phyloP scores from a whole-genome alignment of 2,888 invertebrate species.

The Atrina japonica region DNA sequence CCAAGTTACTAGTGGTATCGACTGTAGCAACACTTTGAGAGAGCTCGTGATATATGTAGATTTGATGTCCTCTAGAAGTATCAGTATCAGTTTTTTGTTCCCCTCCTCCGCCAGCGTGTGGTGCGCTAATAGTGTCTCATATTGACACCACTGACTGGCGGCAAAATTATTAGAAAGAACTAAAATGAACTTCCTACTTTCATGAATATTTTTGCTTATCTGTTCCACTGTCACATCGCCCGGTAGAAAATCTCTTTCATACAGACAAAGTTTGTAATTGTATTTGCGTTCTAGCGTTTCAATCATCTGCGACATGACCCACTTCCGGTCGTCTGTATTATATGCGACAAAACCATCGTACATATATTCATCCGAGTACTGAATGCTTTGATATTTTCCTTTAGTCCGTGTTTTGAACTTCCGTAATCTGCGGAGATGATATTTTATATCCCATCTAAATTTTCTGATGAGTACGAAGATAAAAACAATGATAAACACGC shows the following conservation, averaged over 20 bases:
- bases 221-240: constrained; percentile 87
- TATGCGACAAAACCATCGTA: constrained; percentile 88
- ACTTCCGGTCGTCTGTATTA: constrained; percentile 85
- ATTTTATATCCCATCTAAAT: constrained; percentile 84
- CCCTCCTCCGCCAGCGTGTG: constrained; percentile 80
- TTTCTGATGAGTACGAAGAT: constrained; percentile 76
- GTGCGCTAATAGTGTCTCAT: constrained; percentile 87
- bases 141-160: constrained; percentile 88
- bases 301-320: constrained; percentile 85
- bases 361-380: constrained; percentile 61
- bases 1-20: constrained; percentile 88
- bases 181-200: constrained; percentile 85
- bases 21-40: constrained; percentile 86
- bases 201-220: constrained; percentile 87
- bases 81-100: constrained; percentile 85
- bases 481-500: constrained; percentile 51
- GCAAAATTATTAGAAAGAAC: constrained; percentile 86
- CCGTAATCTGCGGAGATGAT: constrained; percentile 80
- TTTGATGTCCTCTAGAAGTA: constrained; percentile 86
- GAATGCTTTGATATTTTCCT: not conserved
- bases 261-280: constrained; percentile 83
- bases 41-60: constrained; percentile 84
- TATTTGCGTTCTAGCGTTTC: constrained; percentile 84
- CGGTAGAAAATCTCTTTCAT: constrained; percentile 88
- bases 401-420: constrained; percentile 62